These are phyloP conservation scores for Heliconius ismenius DNA, from an alignment of 2,888 invertebrate species.

Conservation along the genomic window DNA sequence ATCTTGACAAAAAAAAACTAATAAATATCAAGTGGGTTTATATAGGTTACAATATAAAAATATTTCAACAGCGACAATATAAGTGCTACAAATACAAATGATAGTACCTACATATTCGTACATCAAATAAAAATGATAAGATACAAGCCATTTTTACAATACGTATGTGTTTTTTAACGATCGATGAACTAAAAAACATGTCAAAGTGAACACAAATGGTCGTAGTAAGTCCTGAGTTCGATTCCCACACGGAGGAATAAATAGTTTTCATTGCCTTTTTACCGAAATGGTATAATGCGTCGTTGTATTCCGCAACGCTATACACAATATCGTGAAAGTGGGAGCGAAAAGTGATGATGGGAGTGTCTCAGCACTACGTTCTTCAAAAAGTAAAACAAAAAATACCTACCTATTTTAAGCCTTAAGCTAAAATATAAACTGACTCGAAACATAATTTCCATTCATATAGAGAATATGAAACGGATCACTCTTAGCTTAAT, in stretches of 20 bases:
- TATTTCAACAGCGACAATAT: conserved; percentile 9
- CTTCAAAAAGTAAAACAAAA: neutral
- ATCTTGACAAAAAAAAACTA: conserved; percentile 15
- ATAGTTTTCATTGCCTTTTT: neutral
- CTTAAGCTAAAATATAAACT: too few relatives aligned
- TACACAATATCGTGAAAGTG: neutral
- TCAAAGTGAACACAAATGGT: neutral
- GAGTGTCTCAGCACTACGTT: neutral
- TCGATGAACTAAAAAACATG: neutral
- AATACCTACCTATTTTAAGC: too few relatives aligned
- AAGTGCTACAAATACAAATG: conserved; percentile 1
- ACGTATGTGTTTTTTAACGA: neutral
- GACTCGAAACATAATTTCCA: conserved; percentile 1
- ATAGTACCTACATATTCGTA: conserved; percentile 1
- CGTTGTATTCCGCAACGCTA: neutral
- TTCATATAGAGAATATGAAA: neutral
- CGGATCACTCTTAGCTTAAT: neutral
- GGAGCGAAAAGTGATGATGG: neutral
- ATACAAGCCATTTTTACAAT: neutral
- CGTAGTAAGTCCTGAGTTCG: too few relatives aligned
- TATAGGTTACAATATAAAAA: conserved; percentile 18
- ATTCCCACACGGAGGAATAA: neutral
- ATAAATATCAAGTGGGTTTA: conserved; percentile 15
- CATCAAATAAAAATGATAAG: conserved; percentile 6
- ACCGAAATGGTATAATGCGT: neutral